Percentiles rank a stretch among this genome's conserved stretches.
Conservation (phyloP, 2,888 invertebrate genomes). For the Aleiodes testaceus region DNA sequence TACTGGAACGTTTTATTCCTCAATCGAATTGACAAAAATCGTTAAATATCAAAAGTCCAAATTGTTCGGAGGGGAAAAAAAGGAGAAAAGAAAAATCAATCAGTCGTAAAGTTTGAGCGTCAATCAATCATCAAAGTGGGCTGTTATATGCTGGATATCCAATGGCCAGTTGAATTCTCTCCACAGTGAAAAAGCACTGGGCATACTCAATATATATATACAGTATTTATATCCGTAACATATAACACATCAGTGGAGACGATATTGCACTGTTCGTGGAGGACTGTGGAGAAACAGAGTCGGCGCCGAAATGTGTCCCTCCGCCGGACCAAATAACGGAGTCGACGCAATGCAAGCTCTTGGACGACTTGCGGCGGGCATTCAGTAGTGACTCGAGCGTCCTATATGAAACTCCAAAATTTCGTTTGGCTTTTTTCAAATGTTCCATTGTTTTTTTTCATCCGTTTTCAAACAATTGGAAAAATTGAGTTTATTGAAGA, state of each 20-base stretch:
- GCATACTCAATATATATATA: constrained; percentile 18
- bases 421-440: constrained; percentile 1
- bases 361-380: constrained; percentile 69
- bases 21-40: too few relatives aligned
- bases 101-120: constrained; percentile 71
- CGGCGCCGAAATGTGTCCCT: constrained; percentile 51
- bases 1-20: too few relatives aligned
- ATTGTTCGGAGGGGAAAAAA: not conserved
- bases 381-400: constrained; percentile 71
- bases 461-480: not conserved
- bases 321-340: constrained; percentile 60
- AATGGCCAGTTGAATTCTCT: constrained; percentile 38
- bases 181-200: constrained; percentile 26
- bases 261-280: constrained; percentile 21
- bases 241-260: constrained; percentile 18
- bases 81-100: constrained; percentile 70
- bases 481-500: too few relatives aligned
- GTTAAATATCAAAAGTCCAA: too few relatives aligned
- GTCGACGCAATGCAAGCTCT: constrained; percentile 72
- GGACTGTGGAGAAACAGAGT: constrained; percentile 50
- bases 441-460: not conserved
- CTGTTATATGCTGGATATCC: constrained; percentile 52
- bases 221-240: constrained; percentile 23
- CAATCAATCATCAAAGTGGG: constrained; percentile 68
- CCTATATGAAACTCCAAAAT: constrained; percentile 53